phyloP scores from a whole-genome alignment of 2,888 invertebrate genomes.

The Meganola albula region DNA sequence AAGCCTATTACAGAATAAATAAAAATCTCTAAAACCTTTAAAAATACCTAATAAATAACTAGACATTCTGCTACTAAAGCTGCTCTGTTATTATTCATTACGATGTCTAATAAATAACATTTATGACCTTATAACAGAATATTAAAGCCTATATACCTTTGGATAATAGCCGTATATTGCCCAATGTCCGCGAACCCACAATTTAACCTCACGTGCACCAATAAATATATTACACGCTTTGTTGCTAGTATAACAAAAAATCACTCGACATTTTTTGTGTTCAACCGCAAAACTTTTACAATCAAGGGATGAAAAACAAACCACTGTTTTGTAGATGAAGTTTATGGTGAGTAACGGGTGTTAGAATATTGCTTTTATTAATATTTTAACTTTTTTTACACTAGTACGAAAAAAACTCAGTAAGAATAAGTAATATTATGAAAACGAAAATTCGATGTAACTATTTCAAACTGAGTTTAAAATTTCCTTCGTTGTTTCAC shows the following conservation, averaged over 20 bases:
- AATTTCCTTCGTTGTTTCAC: no score
- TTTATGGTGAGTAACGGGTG: conserved; percentile 13
- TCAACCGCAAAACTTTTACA: conserved; percentile 54
- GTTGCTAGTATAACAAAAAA: conserved; percentile 44
- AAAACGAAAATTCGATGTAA: no score
- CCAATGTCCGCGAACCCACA: conserved; percentile 37
- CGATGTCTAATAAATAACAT: conserved; percentile 32
- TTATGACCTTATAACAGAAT: conserved; percentile 29
- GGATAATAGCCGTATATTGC: conserved; percentile 41
- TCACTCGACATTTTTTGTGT: conserved; percentile 47
- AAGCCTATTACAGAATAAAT: no score
- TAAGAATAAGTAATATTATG: no score
- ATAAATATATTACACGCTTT: conserved; percentile 64
- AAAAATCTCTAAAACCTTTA: no score
- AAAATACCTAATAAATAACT: no score
- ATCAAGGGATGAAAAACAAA: conserved; percentile 56
- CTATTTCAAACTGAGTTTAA: no score
- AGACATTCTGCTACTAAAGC: no score
- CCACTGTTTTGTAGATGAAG: conserved; percentile 28
- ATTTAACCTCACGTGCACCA: conserved; percentile 46
- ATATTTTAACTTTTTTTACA: no score
- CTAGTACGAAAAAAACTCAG: no score
- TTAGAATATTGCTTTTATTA: no score
- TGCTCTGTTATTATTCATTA: conserved; percentile 23
- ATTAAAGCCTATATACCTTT: conserved; percentile 28